Evolutionary conservation across 2,888 invertebrate species (phyloP).

Genomic region (Prosopocoilus inquinatus): DNA sequence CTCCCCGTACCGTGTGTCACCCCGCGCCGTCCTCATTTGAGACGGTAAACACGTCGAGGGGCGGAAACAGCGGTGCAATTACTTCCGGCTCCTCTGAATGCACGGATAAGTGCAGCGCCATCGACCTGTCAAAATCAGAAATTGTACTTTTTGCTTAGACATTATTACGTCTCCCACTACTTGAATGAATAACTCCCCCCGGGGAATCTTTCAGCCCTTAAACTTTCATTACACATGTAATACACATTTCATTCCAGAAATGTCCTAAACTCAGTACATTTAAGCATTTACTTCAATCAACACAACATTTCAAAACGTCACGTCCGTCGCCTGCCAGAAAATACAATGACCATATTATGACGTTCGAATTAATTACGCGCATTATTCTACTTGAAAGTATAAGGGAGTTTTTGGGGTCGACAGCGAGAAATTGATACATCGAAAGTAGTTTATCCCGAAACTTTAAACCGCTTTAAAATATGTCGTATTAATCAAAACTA

Average conservation of each 20-base stretch:
- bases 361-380: no score
- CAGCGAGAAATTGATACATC: no score
- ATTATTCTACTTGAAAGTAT: no score
- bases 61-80: conserved; percentile 16
- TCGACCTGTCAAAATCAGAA: conserved; percentile 21
- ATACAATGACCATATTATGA: no score
- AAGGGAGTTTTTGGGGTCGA: no score
- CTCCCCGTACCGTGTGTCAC: conserved; percentile 6
- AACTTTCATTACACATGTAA: not conserved
- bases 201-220: not conserved
- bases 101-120: conserved; percentile 17
- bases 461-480: no score
- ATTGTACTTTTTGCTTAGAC: conserved; percentile 6
- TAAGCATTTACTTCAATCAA: no score
- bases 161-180: not conserved
- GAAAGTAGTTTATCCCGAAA: no score
- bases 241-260: not conserved
- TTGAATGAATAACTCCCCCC: not conserved
- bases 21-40: conserved; percentile 11
- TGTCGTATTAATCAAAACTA: no score
- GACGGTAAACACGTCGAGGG: conserved; percentile 22
- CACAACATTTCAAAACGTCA: no score
- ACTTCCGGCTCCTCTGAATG: conserved; percentile 12
- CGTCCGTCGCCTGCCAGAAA: no score
- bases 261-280: no score